Conservation (phyloP, 1,140 invertebrate species). For the Hypothenemus hampei region DNA sequence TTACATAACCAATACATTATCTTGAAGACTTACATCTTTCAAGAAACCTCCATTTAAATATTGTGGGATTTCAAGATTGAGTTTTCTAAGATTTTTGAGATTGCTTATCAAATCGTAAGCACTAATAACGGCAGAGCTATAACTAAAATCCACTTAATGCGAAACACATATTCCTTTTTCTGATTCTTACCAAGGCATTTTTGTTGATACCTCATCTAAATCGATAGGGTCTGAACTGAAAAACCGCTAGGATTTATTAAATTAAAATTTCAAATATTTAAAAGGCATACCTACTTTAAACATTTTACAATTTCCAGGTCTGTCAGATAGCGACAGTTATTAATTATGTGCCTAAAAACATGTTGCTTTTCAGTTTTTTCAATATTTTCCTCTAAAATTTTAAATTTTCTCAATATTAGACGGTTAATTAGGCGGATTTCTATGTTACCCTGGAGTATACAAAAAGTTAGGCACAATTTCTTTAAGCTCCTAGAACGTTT, state of each 20-base stretch:
- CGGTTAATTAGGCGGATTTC: conserved; percentile 23
- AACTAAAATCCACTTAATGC: conserved; percentile 11
- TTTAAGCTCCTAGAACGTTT: conserved; percentile 22
- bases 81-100: conserved; percentile 12
- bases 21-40: conserved; percentile 20
- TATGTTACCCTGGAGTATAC: conserved; percentile 27
- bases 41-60: conserved; percentile 17
- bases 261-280: conserved; percentile 1
- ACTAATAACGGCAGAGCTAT: conserved; percentile 19
- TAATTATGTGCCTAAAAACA: conserved; percentile 23
- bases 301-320: conserved; percentile 21
- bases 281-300: conserved; percentile 19
- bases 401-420: conserved; percentile 26
- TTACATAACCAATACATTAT: too few relatives aligned
- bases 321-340: conserved; percentile 18
- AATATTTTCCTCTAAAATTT: conserved; percentile 24
- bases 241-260: conserved; percentile 4
- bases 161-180: neutral
- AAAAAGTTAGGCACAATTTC: conserved; percentile 19
- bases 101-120: conserved; percentile 23
- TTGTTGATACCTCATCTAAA: conserved; percentile 1
- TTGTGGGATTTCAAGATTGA: conserved; percentile 14
- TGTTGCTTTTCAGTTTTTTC: conserved; percentile 23
- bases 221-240: conserved; percentile 13
- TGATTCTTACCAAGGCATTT: conserved; percentile 19